phyloP scores from a whole-genome alignment of 2,113 vertebrate species.

The Rhynchomys soricoides region DNA sequence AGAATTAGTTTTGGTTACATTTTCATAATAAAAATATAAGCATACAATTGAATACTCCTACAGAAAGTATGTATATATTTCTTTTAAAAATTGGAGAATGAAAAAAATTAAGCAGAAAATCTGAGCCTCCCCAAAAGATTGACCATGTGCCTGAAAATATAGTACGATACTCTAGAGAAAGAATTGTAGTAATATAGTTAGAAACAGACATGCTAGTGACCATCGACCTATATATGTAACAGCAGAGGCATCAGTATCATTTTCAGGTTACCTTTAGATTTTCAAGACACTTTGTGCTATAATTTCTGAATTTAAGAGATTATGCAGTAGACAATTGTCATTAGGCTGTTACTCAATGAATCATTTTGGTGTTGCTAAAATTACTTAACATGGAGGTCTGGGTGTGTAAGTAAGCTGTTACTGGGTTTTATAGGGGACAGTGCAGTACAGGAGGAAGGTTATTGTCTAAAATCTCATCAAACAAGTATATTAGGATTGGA shows the following conservation, averaged over 20 bases:
- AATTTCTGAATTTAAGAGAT: neutral
- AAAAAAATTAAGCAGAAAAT: neutral
- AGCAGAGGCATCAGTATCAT: neutral
- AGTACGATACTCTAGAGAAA: neutral
- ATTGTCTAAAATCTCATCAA: slow-evolving; percentile 28
- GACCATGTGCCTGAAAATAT: fast-evolving
- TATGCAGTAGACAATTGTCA: neutral
- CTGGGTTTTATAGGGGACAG: neutral
- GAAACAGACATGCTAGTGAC: fast-evolving
- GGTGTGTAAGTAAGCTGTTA: neutral
- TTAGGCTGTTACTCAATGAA: neutral
- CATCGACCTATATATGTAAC: neutral
- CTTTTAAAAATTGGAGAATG: neutral
- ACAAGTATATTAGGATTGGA: neutral
- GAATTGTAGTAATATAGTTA: neutral
- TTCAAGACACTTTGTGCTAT: neutral
- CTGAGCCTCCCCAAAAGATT: neutral
- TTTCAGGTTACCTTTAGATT: neutral
- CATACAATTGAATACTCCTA: neutral
- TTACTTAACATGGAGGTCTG: neutral
- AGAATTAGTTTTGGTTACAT: neutral
- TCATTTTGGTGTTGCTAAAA: neutral
- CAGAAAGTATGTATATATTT: neutral
- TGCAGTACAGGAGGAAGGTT: neutral
- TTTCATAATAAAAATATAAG: neutral